A percentile compares a stretch with the other conserved stretches of the same genome.
Evolutionary conservation across 2,113 vertebrate species (phyloP).

Genomic region (Saimiri boliviensis): DNA sequence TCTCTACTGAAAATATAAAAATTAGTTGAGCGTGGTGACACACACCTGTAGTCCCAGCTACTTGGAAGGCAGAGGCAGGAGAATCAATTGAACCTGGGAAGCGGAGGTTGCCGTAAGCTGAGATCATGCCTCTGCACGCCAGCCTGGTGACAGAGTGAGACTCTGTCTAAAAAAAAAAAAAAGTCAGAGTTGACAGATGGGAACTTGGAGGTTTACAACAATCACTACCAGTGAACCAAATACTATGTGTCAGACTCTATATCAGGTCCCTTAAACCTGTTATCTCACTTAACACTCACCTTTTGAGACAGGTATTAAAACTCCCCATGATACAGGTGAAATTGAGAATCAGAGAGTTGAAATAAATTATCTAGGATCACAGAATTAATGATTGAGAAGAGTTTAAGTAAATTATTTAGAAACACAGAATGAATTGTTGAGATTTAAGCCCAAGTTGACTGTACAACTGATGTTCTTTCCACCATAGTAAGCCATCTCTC

Average conservation of each 20-base stretch:
- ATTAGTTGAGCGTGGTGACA: too few relatives aligned
- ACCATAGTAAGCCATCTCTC: neutral
- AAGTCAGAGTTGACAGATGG: neutral
- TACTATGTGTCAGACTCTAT: neutral
- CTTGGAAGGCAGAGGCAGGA: too few relatives aligned
- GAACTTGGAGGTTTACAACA: neutral
- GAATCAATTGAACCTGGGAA: too few relatives aligned
- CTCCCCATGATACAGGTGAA: neutral
- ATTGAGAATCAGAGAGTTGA: neutral
- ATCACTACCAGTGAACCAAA: neutral
- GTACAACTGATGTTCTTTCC: neutral
- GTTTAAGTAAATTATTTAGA: neutral
- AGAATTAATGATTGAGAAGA: neutral
- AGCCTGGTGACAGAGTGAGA: too few relatives aligned
- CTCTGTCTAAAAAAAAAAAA: too few relatives aligned
- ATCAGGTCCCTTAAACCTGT: neutral
- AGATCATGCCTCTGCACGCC: too few relatives aligned
- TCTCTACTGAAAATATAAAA: too few relatives aligned
- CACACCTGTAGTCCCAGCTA: too few relatives aligned
- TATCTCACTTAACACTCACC: neutral
- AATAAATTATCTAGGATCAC: neutral
- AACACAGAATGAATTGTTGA: neutral
- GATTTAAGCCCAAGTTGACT: neutral
- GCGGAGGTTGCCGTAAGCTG: fast-evolving
- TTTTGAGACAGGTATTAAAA: neutral